Percentiles rank a stretch among this genome's conserved stretches.
Evolutionary conservation across 92 coral and sea anemone species (phyloP).

Genomic region (Pocillopora meandrina): DNA sequence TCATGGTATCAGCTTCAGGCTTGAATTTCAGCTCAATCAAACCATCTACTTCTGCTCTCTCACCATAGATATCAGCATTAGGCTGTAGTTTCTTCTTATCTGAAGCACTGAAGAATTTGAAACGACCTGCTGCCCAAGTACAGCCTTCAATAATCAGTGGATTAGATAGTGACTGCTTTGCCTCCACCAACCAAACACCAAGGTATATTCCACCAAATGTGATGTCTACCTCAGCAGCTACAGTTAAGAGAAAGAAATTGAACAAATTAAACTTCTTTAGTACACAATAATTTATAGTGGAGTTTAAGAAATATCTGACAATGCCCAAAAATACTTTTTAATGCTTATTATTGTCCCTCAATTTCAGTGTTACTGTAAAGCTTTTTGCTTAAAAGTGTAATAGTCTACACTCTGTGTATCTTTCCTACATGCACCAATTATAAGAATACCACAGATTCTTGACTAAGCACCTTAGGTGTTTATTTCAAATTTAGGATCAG

Average conservation of each 20-base stretch:
- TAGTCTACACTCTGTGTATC: no score
- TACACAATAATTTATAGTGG: no score
- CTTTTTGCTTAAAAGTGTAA: no score
- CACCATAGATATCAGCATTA: neutral
- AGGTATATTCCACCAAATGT: slow-evolving; percentile 43
- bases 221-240: slow-evolving; percentile 51
- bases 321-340: neutral
- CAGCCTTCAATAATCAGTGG: slow-evolving; percentile 23
- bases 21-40: slow-evolving; percentile 35
- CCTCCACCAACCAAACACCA: slow-evolving; percentile 36
- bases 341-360: no score
- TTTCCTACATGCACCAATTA: no score
- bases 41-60: neutral
- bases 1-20: slow-evolving; percentile 14
- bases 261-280: neutral
- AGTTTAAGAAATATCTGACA: neutral
- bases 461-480: no score
- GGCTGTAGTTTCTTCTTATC: neutral
- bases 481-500: no score
- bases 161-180: slow-evolving; percentile 1
- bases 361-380: no score
- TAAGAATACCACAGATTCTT: no score
- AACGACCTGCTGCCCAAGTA: slow-evolving; percentile 28
- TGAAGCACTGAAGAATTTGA: slow-evolving; percentile 9
- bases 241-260: neutral